Evolutionary conservation across 1,140 invertebrate species (phyloP).

Genomic region (Drosophila suzukii): DNA sequence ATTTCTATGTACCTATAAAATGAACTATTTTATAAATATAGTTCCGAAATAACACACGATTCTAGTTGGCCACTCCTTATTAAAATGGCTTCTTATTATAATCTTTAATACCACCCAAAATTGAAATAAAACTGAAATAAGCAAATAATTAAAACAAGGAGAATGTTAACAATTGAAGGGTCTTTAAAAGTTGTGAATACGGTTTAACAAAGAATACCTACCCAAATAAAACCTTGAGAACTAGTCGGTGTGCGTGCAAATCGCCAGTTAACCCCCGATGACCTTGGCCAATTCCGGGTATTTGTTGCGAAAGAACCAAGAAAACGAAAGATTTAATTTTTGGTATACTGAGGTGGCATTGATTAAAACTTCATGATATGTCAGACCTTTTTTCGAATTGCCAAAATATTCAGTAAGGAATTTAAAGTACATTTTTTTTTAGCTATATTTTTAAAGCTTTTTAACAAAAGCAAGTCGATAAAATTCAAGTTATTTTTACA

Average conservation of each 20-base stretch:
- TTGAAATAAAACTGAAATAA: no score
- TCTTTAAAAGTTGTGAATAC: not conserved
- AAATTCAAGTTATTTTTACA: constrained; percentile 44
- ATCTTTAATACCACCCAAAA: no score
- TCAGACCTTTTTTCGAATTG: not conserved
- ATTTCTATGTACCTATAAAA: no score
- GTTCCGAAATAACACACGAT: no score
- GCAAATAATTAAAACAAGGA: no score
- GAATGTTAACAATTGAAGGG: not conserved
- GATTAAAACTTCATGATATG: constrained; percentile 6
- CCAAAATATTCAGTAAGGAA: constrained; percentile 20
- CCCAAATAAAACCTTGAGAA: constrained; percentile 20
- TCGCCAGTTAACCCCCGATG: constrained; percentile 56
- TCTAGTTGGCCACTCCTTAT: no score
- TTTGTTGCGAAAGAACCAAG: constrained; percentile 58
- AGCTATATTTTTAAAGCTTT: constrained; percentile 10
- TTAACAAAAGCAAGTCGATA: constrained; percentile 12
- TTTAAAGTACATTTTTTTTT: constrained; percentile 15
- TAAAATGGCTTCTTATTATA: no score
- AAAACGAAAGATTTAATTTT: constrained; percentile 12
- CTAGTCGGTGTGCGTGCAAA: constrained; percentile 60
- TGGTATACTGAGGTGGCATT: constrained; percentile 5
- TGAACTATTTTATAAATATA: no score
- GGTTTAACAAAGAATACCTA: not conserved
- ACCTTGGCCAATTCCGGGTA: constrained; percentile 67